Evolutionary conservation across 2,888 invertebrate genomes (phyloP), one percentile per base, ranked within the genome.

Genomic region (Tinea pellionella): DNA sequence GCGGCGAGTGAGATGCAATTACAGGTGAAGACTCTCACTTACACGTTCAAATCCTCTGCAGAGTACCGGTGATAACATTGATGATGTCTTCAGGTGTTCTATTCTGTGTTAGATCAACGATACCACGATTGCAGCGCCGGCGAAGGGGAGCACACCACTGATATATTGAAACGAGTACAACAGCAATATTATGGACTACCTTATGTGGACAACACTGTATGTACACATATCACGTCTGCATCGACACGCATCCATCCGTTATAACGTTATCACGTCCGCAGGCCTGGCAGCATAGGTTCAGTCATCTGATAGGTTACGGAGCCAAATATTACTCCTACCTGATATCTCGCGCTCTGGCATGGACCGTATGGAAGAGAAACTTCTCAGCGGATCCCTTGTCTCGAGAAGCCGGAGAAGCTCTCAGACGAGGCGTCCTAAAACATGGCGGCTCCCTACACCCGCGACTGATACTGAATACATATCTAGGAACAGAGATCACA

Each of bases 291-390:
- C 89, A 96, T 68, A 89, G 98, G 62, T 99, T 99, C 86, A 95
- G 96, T 63, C 99, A 99, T 81, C 88, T 99, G 60, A 95, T 98
- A 3, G 98, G 98, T 0, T 99, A 99, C 80, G 99, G 99, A 42
- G 98, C 98, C 0, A 98, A 98, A 80, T 99, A 99, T 84, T 99
- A 99, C 79, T 95, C 99, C 0, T 99, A 99, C 84, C 88, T 99
- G 64, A 94, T 98, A 71, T 98, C 99, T 0, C 91, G 96, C 69
- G 96, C 97, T 8, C 91, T 98, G 59, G 97, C 98, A 0, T 94
- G 96, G 61, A 93, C 93, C 88, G 95, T 97, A 64, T 99, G 98
- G 98, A 93, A 94, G 73, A 90, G 90, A 16, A 92, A 94, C 75
- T 98, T 99, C 73, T 89, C 92, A 69, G 73, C 79, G 0, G 92